Evolutionary conservation across 2,888 invertebrate genomes (phyloP).

Genomic region (Pristionchus exspectatus): DNA sequence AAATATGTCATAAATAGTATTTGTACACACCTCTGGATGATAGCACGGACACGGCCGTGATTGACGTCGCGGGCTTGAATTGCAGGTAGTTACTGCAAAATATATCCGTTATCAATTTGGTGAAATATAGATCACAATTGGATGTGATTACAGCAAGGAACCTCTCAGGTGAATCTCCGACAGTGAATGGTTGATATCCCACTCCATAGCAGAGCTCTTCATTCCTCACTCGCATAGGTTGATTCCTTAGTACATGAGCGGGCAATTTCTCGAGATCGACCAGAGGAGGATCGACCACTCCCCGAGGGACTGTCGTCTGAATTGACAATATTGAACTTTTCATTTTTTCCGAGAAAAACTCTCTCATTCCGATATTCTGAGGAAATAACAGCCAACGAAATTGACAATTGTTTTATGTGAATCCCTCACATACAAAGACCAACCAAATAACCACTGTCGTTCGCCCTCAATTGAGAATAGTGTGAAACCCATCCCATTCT

Average conservation of each 20-base stretch:
- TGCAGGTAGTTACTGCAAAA: constrained; percentile 63
- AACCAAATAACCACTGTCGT: not conserved
- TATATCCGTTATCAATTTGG: not conserved
- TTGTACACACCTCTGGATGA: constrained; percentile 40
- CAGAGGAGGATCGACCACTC: constrained; percentile 29
- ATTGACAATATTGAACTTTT: not conserved
- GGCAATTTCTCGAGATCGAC: constrained; percentile 38
- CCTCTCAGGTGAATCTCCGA: constrained; percentile 7
- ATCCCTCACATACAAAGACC: not conserved
- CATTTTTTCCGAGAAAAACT: too few relatives aligned
- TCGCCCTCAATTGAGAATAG: not conserved
- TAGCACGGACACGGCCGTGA: constrained; percentile 64
- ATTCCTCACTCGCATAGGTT: constrained; percentile 4
- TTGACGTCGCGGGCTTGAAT: constrained; percentile 61
- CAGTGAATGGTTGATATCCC: constrained; percentile 59
- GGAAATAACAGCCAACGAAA: too few relatives aligned
- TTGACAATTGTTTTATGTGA: not conserved
- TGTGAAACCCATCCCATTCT: not conserved
- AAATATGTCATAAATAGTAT: not conserved
- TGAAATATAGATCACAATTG: not conserved
- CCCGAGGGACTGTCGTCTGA: not conserved
- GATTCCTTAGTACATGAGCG: not conserved
- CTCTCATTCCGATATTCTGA: too few relatives aligned
- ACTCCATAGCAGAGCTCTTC: constrained; percentile 52
- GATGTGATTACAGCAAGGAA: not conserved